A percentile compares a stretch with the other conserved stretches of the same genome.
phyloP scores from a whole-genome alignment of 2,888 invertebrate genomes.

The Drosophila falleni region DNA sequence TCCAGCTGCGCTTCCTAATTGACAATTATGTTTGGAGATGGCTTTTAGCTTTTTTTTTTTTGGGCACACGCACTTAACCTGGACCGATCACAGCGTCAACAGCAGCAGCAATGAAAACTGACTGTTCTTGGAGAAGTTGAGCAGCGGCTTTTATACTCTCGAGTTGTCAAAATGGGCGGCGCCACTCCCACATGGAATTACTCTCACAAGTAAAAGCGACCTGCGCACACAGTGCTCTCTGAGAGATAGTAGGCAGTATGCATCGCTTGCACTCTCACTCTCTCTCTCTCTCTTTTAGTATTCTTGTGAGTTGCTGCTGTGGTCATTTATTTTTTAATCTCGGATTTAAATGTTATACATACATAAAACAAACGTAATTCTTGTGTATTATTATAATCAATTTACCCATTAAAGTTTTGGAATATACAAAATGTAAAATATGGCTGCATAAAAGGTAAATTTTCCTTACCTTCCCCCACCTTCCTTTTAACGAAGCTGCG shows the following conservation, averaged over 20 bases:
- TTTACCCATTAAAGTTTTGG: background rate
- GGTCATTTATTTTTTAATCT: background rate
- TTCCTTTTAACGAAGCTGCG: constrained; percentile 3
- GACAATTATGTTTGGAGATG: constrained; percentile 36
- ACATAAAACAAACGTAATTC: background rate
- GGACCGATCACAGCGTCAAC: constrained; percentile 53
- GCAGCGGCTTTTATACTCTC: constrained; percentile 56
- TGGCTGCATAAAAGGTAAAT: background rate
- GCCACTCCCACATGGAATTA: constrained; percentile 50
- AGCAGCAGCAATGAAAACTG: constrained; percentile 59
- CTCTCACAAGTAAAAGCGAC: constrained; percentile 22
- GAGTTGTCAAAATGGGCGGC: constrained; percentile 50
- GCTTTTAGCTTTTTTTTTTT: constrained; percentile 23
- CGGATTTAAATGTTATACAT: background rate
- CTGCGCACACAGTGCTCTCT: constrained; percentile 9
- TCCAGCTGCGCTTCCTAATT: constrained; percentile 54
- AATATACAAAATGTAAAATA: background rate
- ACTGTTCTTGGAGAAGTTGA: constrained; percentile 55
- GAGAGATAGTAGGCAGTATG: constrained; percentile 5
- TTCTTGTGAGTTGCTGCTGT: background rate
- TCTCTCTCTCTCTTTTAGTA: background rate
- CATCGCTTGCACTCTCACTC: background rate
- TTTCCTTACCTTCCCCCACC: background rate
- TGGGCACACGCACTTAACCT: constrained; percentile 45
- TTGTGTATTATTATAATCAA: background rate